Base-by-base conservation (phyloP, 2,113 vertebrate genomes). In the Psittacara wagleri region DNA sequence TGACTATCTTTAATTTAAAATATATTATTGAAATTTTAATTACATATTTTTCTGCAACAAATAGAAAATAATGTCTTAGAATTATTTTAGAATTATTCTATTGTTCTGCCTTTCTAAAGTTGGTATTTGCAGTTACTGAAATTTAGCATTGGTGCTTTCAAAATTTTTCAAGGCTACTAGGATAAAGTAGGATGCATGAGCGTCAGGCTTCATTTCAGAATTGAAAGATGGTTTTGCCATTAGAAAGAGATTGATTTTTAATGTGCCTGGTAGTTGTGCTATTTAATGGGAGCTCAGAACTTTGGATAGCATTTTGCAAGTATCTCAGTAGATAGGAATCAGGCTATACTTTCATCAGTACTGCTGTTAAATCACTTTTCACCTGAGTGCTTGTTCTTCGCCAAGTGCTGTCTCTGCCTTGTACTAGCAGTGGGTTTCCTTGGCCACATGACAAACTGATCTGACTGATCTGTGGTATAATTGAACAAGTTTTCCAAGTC, bases 381-480 rank as follows among this genome's bases (percentile, higher is more conserved):
- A 4, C 33, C 28, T 25, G 51, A 44, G 13, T 70, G 48, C 55
- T 67, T 86, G 18, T 23, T 70, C 24, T 31, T 74, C 37, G 61
- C 35, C 11, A 14, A 14, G 17, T 49, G 41, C 69, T 54, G 5
- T 25, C 35, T 80, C 25, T 77, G 25, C 14, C 25, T 46, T 72
- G 35, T 22, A 48, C 11, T 23, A 46, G 25, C 41, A 63, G 11
- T 5, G 27, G 25, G 4, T 86, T 91, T 91, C 41, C 43, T 46
- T 55, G 67, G 25, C 33, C 78, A 29, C 25, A 31, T 0, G 0
- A 4, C 29, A n/a, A 91, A 25, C n/a, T 55, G 23, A 39, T 51
- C 23, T 44, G 25, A 25, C n/a, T 55, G 23, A 39, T 51, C 20
- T 44, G 25, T 67, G 9, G 5, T 39, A 27, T 49, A 83, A 43